Evolutionary conservation across 2,797 vertebrate species (phyloP).

Genomic region (Clarias platycephalus): DNA sequence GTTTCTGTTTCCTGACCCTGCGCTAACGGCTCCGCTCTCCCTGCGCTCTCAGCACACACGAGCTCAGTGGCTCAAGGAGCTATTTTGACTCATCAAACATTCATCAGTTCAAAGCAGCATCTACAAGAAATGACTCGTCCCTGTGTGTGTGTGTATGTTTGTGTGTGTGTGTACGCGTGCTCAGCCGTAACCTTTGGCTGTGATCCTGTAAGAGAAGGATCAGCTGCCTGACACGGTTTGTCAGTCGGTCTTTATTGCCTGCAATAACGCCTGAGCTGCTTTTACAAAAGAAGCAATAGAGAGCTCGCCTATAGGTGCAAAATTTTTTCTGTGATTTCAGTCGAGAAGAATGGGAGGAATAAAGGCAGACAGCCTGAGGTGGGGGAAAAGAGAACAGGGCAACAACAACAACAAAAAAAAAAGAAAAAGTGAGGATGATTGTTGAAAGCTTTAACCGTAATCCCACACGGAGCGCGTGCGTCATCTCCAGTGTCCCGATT

Average conservation of each 20-base stretch:
- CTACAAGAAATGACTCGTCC: conserved; percentile 38
- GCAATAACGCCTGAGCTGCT: not conserved
- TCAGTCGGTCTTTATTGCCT: conserved; percentile 13
- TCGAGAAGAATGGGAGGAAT: not conserved
- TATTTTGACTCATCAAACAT: conserved; percentile 77
- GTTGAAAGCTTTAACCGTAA: conserved; percentile 62
- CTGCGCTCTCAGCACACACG: conserved; percentile 57
- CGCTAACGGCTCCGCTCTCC: conserved; percentile 46
- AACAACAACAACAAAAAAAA: conserved; percentile 25
- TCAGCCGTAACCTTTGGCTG: conserved; percentile 43
- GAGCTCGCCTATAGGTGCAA: conserved; percentile 3
- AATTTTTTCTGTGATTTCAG: not conserved
- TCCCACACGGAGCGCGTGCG: conserved; percentile 56
- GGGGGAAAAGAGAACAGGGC: conserved; percentile 21
- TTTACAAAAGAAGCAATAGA: not conserved
- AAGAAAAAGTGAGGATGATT: not conserved
- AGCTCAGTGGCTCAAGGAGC: conserved; percentile 63
- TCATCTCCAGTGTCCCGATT: conserved; percentile 62
- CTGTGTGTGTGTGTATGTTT: conserved; percentile 39
- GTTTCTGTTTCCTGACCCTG: not conserved
- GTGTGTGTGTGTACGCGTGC: conserved; percentile 26
- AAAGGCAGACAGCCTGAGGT: conserved; percentile 15
- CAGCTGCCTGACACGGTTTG: conserved; percentile 24
- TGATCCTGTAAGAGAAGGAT: conserved; percentile 49
- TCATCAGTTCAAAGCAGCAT: conserved; percentile 65